Conservation (phyloP, 2,113 vertebrate species). For the Corythornis cristatus region DNA sequence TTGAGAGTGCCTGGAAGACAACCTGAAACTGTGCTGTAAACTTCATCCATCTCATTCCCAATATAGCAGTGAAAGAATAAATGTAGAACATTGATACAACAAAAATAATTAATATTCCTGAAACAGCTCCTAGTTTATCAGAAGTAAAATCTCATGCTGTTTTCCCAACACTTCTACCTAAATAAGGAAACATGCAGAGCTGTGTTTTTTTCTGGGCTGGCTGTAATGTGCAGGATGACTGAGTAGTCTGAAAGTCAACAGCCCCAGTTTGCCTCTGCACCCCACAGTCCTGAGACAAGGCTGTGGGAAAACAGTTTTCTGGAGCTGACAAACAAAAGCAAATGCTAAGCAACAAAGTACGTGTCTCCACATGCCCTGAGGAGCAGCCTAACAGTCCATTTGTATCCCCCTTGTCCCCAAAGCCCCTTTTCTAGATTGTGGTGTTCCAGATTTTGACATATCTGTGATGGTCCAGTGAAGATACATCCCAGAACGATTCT, state of each 20-base stretch:
- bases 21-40: neutral
- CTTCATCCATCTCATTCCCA: constrained; percentile 19
- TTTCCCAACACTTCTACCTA: constrained; percentile 58
- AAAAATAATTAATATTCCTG: constrained; percentile 39
- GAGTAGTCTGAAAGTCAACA: constrained; percentile 52
- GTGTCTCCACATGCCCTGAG: neutral
- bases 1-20: neutral
- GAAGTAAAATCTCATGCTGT: constrained; percentile 39
- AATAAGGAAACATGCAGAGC: constrained; percentile 45
- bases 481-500: neutral
- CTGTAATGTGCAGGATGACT: constrained; percentile 50
- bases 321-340: neutral
- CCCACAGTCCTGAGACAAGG: neutral
- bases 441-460: constrained; percentile 5
- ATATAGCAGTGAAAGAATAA: neutral
- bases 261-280: constrained; percentile 29
- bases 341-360: constrained; percentile 15
- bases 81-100: constrained; percentile 6
- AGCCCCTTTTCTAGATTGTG: neutral
- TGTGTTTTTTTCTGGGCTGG: constrained; percentile 29
- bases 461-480: constrained; percentile 42
- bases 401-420: constrained; percentile 32
- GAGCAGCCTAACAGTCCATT: constrained; percentile 26
- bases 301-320: constrained; percentile 61
- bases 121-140: constrained; percentile 48